phyloP scores from a whole-genome alignment of 2,113 vertebrate species.

The Toxotes jaculatrix region DNA sequence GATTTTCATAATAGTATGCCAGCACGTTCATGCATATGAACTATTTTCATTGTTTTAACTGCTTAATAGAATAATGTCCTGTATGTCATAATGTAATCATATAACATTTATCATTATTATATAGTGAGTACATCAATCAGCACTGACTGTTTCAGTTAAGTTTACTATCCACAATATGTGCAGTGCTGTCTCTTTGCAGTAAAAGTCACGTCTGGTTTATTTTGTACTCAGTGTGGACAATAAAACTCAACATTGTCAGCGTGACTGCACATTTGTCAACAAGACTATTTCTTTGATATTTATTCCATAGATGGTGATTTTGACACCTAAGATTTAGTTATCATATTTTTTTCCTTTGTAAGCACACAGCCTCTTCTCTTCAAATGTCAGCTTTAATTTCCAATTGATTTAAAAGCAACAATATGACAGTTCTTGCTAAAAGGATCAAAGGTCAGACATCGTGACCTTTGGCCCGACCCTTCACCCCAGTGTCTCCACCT shows the following conservation, averaged over 20 bases:
- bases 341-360: neutral
- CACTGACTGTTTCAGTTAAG: conserved; percentile 9
- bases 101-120: conserved; percentile 33
- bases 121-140: conserved; percentile 36
- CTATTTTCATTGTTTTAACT: conserved; percentile 42
- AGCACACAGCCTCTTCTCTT: neutral
- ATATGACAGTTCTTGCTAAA: neutral
- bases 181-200: neutral
- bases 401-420: neutral
- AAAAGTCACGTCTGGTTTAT: conserved; percentile 18
- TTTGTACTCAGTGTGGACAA: conserved; percentile 6
- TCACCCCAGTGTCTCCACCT: neutral
- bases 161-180: conserved; percentile 32
- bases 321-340: neutral
- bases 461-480: neutral
- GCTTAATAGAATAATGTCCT: conserved; percentile 50
- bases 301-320: conserved; percentile 10
- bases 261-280: neutral
- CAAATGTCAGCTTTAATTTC: conserved; percentile 22
- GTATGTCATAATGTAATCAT: conserved; percentile 35
- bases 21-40: conserved; percentile 54
- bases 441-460: neutral
- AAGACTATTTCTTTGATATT: conserved; percentile 9
- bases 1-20: conserved; percentile 51
- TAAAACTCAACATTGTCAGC: neutral